Percentiles rank a stretch among this genome's conserved stretches.
These are phyloP conservation scores for Ectropis crepuscularia DNA, from an alignment of 2,888 invertebrate species.

Conservation along the genomic window DNA sequence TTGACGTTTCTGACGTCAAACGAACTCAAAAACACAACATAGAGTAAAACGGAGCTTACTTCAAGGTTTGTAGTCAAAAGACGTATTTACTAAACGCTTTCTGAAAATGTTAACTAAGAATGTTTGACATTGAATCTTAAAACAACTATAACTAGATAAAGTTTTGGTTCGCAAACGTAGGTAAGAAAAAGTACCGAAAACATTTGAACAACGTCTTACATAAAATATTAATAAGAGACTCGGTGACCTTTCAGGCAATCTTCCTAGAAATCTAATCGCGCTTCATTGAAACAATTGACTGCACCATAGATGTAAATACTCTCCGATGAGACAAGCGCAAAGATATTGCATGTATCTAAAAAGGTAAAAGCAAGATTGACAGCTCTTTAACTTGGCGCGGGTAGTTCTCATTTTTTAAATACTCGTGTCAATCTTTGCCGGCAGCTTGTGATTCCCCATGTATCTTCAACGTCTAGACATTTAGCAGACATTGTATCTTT, in stretches of 20 bases:
- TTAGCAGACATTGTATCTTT: conserved; percentile 18
- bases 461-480: conserved; percentile 29
- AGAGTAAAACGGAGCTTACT: too few species aligned
- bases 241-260: conserved; percentile 17
- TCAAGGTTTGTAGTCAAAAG: too few species aligned
- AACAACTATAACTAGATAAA: neutral
- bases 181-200: too few species aligned
- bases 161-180: neutral
- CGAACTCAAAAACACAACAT: too few species aligned
- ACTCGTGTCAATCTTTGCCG: conserved; percentile 22
- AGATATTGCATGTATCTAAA: conserved; percentile 33
- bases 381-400: conserved; percentile 34
- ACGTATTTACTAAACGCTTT: too few species aligned
- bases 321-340: conserved; percentile 37
- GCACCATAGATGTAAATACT: conserved; percentile 43
- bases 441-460: conserved; percentile 22
- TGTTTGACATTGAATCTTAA: neutral
- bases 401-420: conserved; percentile 29
- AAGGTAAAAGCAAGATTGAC: conserved; percentile 41
- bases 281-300: conserved; percentile 46
- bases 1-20: too few species aligned
- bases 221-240: too few species aligned
- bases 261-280: conserved; percentile 26
- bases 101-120: too few species aligned
- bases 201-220: too few species aligned